These are phyloP conservation scores for Abrostola triplasia DNA, from an alignment of 2,888 invertebrate species.

Conservation along the genomic window DNA sequence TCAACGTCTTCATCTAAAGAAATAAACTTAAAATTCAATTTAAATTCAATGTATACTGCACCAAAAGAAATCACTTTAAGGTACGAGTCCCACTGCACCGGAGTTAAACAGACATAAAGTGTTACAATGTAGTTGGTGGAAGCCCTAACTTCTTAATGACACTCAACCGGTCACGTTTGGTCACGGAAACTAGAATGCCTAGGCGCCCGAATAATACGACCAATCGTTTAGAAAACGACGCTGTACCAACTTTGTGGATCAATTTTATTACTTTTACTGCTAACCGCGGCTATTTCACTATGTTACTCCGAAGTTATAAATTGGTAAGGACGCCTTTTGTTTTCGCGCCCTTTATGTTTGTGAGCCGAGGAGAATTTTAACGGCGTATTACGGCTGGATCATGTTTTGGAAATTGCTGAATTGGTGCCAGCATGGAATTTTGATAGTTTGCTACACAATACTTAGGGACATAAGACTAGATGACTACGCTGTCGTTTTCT, in stretches of 20 bases:
- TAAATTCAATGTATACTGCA: conserved; percentile 4
- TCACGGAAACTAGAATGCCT: conserved; percentile 23
- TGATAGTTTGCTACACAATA: too few species aligned
- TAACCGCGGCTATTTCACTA: conserved; percentile 18
- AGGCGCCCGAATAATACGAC: conserved; percentile 32
- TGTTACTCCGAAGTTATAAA: conserved; percentile 30
- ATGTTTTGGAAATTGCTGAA: background rate
- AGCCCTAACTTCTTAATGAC: conserved; percentile 33
- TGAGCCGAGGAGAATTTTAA: background rate
- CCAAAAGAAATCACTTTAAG: conserved; percentile 2
- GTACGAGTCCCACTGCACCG: background rate
- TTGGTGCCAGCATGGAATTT: too few species aligned
- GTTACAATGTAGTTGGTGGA: conserved; percentile 36
- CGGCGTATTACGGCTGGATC: background rate
- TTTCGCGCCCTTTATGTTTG: conserved; percentile 9
- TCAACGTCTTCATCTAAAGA: background rate
- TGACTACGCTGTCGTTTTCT: too few species aligned
- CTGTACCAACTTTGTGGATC: conserved; percentile 42
- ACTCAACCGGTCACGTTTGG: conserved; percentile 24
- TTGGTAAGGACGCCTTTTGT: conserved; percentile 20
- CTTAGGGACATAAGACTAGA: too few species aligned
- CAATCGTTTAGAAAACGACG: conserved; percentile 46
- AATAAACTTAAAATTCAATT: conserved; percentile 2
- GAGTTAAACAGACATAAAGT: background rate
- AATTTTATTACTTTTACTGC: conserved; percentile 45